Base-by-base conservation (phyloP, 2,888 invertebrate species). In the Chorisops tibialis region DNA sequence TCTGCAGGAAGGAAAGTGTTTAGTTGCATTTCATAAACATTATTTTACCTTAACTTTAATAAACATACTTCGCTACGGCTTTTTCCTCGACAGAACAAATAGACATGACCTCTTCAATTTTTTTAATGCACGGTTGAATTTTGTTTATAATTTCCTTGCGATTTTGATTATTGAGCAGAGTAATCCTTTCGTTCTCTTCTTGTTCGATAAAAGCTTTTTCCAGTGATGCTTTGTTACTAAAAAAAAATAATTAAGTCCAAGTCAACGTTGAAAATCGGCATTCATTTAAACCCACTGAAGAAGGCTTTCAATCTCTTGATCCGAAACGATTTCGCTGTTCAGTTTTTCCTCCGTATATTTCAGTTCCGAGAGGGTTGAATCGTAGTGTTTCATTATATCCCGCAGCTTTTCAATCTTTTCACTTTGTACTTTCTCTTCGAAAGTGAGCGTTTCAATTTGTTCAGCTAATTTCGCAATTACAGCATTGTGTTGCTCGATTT, bases 131-230 rank as follows among this genome's bases (percentile, higher is more conserved):
- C 7, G 58, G 48, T 38, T 56, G 24, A 11, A 64, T 58, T 49
- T 48, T 58, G 12, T 58, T 54, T 12, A 58, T 60, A 6, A 30
- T 11, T 11, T 37, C 30, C 12, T 37, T 21, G 11, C 58, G 56
- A 3, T 24, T 37, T 43, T 64, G 52, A 51, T 45, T 58, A 24
- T 30, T 60, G 6, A 41, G 12, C 14, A 58, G 6, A 3, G 51
- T 60, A 7, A 35, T 21, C n/a, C 19, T 61, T 47, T 61, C 54
- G 9, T 58, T 51, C 37, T 64, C 63, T 51, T 64, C 61, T 45
- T 58, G 61, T 19, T 64, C 61, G 18, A 11, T 11, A 41, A 64
- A 22, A 6, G 45, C 58, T 16, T 64, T 45, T 22, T 61, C 49
- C 12, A 64, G 19, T 14, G 51, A 43, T 2, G 35, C 47, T 18